Conservation (phyloP, 1,140 invertebrate species). For the Globodera rostochiensis region DNA sequence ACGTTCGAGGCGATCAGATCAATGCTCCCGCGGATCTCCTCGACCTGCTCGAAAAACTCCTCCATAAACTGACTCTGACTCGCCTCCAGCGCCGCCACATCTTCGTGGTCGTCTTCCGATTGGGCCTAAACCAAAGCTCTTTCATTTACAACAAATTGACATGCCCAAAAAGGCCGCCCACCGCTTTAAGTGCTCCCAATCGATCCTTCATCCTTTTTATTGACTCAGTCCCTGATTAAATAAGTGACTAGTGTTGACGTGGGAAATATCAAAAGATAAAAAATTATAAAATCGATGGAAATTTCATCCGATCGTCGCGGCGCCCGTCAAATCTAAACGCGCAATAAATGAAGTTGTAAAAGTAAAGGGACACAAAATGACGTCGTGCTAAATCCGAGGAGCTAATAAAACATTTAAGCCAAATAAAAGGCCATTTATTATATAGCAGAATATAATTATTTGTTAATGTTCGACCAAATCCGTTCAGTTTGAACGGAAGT, state of each 20-base stretch:
- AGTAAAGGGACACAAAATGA: too few relatives aligned
- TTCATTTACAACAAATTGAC: constrained; percentile 25
- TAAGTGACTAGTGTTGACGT: not conserved
- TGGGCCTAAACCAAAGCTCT: constrained; percentile 54
- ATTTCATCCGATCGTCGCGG: constrained; percentile 5
- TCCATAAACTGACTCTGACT: constrained; percentile 65
- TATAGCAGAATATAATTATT: too few relatives aligned
- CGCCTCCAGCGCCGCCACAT: constrained; percentile 60
- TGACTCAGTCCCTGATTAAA: not conserved
- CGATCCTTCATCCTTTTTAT: constrained; percentile 53
- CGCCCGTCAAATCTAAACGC: not conserved
- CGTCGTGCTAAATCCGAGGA: too few relatives aligned
- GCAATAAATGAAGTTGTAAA: not conserved
- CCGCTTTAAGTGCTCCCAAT: constrained; percentile 59
- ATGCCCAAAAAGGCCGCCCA: constrained; percentile 31
- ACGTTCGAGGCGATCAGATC: constrained; percentile 98
- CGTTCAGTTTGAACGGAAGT: too few relatives aligned
- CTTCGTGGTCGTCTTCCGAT: constrained; percentile 63
- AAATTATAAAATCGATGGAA: constrained; percentile 1
- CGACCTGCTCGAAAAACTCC: constrained; percentile 71
- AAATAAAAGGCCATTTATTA: too few relatives aligned
- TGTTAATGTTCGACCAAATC: too few relatives aligned
- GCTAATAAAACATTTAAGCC: too few relatives aligned
- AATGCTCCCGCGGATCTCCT: constrained; percentile 98
- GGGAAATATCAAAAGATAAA: not conserved